Evolutionary conservation across 2,888 invertebrate genomes (phyloP).

Genomic region (Volucella inflata): DNA sequence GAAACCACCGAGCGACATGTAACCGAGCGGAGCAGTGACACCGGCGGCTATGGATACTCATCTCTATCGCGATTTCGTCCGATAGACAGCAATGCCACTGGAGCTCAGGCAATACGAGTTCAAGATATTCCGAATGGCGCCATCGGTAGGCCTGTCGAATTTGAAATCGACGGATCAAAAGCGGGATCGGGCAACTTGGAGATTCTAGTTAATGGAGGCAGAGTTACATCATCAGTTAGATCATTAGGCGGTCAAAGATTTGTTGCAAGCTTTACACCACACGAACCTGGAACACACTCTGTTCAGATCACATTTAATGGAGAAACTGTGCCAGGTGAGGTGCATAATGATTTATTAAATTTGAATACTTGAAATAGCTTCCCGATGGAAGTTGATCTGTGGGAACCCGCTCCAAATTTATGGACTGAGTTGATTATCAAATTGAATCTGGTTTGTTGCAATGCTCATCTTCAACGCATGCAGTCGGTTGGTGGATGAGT

Average conservation of each 20-base stretch:
- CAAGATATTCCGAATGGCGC: slow-evolving; percentile 93
- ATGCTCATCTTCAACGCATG: slow-evolving; percentile 6
- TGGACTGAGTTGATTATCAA: slow-evolving; percentile 4
- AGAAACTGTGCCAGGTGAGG: slow-evolving; percentile 94
- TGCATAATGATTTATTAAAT: neutral
- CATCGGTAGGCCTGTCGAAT: slow-evolving; percentile 96
- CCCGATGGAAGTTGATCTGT: neutral
- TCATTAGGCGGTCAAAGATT: slow-evolving; percentile 95
- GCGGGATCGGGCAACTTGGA: slow-evolving; percentile 99
- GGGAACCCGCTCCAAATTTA: slow-evolving; percentile 13
- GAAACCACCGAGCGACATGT: slow-evolving; percentile 83
- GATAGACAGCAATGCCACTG: slow-evolving; percentile 87
- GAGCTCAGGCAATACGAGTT: slow-evolving; percentile 93
- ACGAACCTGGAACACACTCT: slow-evolving; percentile 92
- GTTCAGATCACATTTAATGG: slow-evolving; percentile 98
- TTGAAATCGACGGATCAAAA: slow-evolving; percentile 97
- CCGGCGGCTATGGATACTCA: slow-evolving; percentile 79
- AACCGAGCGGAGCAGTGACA: slow-evolving; percentile 78
- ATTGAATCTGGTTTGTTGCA: neutral
- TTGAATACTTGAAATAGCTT: neutral
- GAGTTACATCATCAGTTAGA: slow-evolving; percentile 96
- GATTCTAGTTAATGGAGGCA: slow-evolving; percentile 96
- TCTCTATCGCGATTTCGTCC: slow-evolving; percentile 83
- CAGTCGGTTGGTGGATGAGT: neutral
- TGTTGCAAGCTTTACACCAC: slow-evolving; percentile 96